Evolutionary conservation across 2,797 vertebrate species (phyloP).

Genomic region (Leptatherina wallacei): DNA sequence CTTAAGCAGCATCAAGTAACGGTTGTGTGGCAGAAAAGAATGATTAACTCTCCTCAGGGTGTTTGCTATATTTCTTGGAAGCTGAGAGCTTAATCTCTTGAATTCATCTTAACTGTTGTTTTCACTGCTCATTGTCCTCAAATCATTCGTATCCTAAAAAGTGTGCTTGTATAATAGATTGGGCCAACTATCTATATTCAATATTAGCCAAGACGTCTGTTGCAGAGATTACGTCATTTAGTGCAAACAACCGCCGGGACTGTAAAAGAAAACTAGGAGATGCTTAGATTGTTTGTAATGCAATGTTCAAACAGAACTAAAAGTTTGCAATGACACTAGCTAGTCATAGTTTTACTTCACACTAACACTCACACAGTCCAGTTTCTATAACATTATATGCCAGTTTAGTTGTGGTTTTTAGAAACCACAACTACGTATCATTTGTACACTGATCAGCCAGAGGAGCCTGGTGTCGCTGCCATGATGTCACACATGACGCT

Average conservation of each 20-base stretch:
- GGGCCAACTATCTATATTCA: constrained; percentile 50
- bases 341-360: neutral
- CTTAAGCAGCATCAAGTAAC: constrained; percentile 33
- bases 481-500: neutral
- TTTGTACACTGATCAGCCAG: neutral
- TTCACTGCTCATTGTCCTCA: constrained; percentile 52
- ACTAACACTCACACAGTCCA: neutral
- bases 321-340: neutral
- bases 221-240: constrained; percentile 38
- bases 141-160: constrained; percentile 26
- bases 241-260: neutral
- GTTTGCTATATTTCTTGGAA: constrained; percentile 57
- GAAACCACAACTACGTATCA: neutral
- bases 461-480: neutral
- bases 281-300: neutral
- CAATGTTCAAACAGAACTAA: neutral
- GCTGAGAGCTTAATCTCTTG: constrained; percentile 33
- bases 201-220: constrained; percentile 60
- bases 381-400: neutral
- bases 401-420: neutral
- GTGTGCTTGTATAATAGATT: constrained; percentile 37
- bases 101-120: constrained; percentile 49
- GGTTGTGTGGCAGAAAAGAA: constrained; percentile 49
- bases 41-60: constrained; percentile 63
- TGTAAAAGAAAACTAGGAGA: constrained; percentile 13